A percentile compares a stretch with the other conserved stretches of the same genome.
Evolutionary conservation across 2,797 vertebrate genomes (phyloP).

Genomic region (Babyrousa celebensis): DNA sequence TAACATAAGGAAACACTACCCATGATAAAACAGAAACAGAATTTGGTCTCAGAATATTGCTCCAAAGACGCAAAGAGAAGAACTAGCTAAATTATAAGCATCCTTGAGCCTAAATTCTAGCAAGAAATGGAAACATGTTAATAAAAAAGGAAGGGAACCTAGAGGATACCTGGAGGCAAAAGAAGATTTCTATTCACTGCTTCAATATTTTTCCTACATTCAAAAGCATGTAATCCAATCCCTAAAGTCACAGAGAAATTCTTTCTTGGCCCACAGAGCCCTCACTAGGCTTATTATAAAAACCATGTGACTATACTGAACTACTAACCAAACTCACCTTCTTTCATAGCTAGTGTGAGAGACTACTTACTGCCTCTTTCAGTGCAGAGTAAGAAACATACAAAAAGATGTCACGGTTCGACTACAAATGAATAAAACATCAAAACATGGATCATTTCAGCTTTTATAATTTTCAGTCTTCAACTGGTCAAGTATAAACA

Average conservation of each 20-base stretch:
- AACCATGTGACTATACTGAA: constrained; percentile 19
- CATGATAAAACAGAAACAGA: constrained; percentile 16
- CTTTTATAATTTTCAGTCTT: constrained; percentile 36
- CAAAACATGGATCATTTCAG: constrained; percentile 4
- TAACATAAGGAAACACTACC: background rate
- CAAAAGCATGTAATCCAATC: constrained; percentile 59
- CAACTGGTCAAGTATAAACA: constrained; percentile 11
- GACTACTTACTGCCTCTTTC: background rate
- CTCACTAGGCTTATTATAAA: background rate
- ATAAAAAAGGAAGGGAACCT: background rate
- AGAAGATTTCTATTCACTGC: constrained; percentile 4
- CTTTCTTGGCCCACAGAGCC: background rate
- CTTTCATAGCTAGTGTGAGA: background rate
- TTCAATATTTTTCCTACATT: constrained; percentile 48
- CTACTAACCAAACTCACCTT: background rate
- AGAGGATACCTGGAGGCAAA: constrained; percentile 14
- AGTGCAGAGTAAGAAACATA: background rate
- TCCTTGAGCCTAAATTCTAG: background rate
- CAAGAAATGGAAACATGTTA: background rate
- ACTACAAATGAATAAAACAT: background rate
- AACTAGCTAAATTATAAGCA: background rate
- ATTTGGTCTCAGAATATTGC: background rate
- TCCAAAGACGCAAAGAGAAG: constrained; percentile 17
- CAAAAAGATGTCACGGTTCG: constrained; percentile 4
- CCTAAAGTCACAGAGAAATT: constrained; percentile 42